phyloP scores from a whole-genome alignment of 2,113 vertebrate genomes.

The Merops nubicus region DNA sequence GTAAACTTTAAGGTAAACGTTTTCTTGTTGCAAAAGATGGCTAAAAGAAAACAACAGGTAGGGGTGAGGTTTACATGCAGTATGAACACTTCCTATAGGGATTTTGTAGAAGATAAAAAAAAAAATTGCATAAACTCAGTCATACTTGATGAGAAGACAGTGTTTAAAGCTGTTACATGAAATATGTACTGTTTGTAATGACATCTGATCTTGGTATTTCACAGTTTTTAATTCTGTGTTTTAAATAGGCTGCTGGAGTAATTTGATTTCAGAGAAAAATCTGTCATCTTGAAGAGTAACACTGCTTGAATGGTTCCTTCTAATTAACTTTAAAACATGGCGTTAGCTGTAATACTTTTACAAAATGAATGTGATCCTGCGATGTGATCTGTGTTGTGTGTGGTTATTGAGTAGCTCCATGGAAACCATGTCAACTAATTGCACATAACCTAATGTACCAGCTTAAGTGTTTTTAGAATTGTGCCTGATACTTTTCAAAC shows the following conservation, averaged over 20 bases:
- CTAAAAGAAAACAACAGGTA: neutral
- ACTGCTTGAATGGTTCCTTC: conserved; percentile 5
- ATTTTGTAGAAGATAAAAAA: neutral
- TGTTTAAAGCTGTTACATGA: neutral
- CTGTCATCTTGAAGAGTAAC: conserved; percentile 34
- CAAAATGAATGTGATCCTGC: neutral
- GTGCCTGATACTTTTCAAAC: neutral
- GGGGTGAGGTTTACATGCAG: neutral
- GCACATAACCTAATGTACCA: neutral
- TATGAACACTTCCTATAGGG: neutral
- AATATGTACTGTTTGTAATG: neutral
- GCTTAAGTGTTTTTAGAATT: neutral
- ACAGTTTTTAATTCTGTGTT: conserved; percentile 6
- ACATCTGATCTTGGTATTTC: conserved; percentile 13
- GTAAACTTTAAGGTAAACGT: no score
- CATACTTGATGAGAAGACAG: neutral
- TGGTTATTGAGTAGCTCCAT: neutral
- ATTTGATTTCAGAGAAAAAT: conserved; percentile 17
- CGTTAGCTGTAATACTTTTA: conserved; percentile 18
- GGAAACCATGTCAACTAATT: neutral
- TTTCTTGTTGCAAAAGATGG: no score
- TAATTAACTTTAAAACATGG: conserved; percentile 30
- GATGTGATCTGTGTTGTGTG: neutral
- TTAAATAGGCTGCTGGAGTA: conserved; percentile 21
- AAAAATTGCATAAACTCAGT: neutral